Evolutionary conservation across 2,888 invertebrate genomes (phyloP), one percentile per base, ranked within the genome.

Genomic region (Pterostichus madidus): DNA sequence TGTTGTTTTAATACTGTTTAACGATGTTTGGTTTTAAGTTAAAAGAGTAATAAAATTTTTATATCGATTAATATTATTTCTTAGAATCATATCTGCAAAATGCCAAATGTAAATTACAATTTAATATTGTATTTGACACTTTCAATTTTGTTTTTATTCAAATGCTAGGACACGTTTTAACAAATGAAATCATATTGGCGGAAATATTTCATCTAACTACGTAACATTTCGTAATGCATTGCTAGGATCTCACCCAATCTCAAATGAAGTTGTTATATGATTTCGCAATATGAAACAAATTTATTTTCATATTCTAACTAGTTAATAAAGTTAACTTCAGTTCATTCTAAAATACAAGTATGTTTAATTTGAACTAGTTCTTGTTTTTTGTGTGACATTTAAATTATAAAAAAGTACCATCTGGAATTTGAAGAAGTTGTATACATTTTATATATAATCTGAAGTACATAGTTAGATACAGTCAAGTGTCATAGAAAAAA

Each of bases 61-160:
- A 13, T 49, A 49, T 49, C 49, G 49, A 49, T 49, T 49, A 49
- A 49, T 49, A 49, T 49, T 64, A 59, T 59, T 79, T 61, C 68
- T 24, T 13, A 13, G 49, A 49, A 49, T n/a, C 13, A 49, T 49
- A 49, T 49, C 49, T 49, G 49, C 11, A 49, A 49, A 49, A 49
- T 49, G n/a, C 10, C 49, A 49, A 5, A 49, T 49, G 13, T 11
- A 13, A 49, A 13, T 49, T n/a, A 49, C 11, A 49, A 49, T 49
- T 49, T 49, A 11, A 49, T 13, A 13, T 13, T 49, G 2, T 5
- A 49, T 11, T 49, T 44, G 7, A 44, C 11, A 24, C 44, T 44
- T 44, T 44, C 4, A 44, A 44, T 44, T 44, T 4, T 24, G 24
- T 24, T 3, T 24, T 24, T 24, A 24, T 24, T 24, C 24, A 24